Conservation (phyloP, 2,888 invertebrate genomes). For the Vannuccia rotundouncinata region DNA sequence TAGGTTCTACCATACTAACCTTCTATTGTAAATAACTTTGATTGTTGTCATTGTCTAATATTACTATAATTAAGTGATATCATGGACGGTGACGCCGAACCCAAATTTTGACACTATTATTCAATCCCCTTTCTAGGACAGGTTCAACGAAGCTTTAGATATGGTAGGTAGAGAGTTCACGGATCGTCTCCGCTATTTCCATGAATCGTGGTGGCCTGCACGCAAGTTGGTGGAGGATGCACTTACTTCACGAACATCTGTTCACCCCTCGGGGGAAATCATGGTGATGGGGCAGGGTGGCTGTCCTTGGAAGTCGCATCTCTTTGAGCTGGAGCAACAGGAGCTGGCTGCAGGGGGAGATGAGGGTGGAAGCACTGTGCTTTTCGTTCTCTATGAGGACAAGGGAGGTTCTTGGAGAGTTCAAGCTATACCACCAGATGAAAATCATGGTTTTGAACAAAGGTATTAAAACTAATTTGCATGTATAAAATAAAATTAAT, state of each 20-base stretch:
- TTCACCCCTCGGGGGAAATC: slow-evolving; percentile 74
- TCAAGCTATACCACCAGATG: slow-evolving; percentile 67
- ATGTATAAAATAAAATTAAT: too few species aligned
- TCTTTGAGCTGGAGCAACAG: slow-evolving; percentile 73
- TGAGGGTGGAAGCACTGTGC: too few species aligned
- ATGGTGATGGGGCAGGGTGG: slow-evolving; percentile 64
- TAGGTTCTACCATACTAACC: too few species aligned
- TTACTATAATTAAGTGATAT: too few species aligned
- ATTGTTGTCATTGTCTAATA: too few species aligned
- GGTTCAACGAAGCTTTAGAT: slow-evolving; percentile 62
- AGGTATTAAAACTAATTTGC: too few species aligned
- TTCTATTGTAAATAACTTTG: too few species aligned
- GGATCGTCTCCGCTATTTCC: slow-evolving; percentile 63
- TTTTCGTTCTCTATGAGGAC: slow-evolving; percentile 62
- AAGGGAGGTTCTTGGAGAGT: slow-evolving; percentile 68
- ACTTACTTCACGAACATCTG: slow-evolving; percentile 63
- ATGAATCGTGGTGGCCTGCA: slow-evolving; percentile 78
- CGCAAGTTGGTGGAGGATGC: slow-evolving; percentile 69
- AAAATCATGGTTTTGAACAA: slow-evolving; percentile 39
- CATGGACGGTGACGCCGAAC: too few species aligned
- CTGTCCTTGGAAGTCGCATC: slow-evolving; percentile 85
- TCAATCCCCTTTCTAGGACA: too few species aligned
- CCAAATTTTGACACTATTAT: background rate
- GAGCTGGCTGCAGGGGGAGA: slow-evolving; percentile 46
- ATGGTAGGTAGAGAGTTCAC: slow-evolving; percentile 73